Evolutionary conservation across 23 tunicate species (phyloP).

Genomic region (Ascidia mentula): DNA sequence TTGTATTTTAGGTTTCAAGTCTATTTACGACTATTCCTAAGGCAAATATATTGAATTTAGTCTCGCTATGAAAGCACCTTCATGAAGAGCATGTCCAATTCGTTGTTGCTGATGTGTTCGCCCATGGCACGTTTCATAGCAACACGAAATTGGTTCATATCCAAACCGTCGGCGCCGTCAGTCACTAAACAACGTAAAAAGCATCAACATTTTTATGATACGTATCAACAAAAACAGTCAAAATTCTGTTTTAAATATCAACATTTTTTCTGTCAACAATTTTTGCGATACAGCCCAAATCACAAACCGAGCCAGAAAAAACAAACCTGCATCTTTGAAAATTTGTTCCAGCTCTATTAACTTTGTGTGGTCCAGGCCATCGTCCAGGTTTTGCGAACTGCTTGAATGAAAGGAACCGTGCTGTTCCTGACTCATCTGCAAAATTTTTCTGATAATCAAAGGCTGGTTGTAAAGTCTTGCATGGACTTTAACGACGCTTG

Average conservation of each 20-base stretch:
- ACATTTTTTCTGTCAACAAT: neutral
- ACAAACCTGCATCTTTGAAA: constrained; percentile 43
- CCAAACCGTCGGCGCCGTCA: constrained; percentile 53
- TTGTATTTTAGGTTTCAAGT: no score
- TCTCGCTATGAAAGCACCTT: no score
- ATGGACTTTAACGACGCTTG: no score
- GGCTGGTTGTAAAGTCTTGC: no score
- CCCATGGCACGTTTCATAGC: constrained; percentile 73
- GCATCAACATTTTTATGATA: neutral
- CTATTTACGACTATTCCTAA: no score
- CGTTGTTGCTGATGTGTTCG: constrained; percentile 33
- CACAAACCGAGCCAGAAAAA: no score
- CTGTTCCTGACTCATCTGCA: neutral
- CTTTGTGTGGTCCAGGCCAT: constrained; percentile 55
- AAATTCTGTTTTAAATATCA: neutral
- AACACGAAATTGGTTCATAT: constrained; percentile 54
- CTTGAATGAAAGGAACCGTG: neutral
- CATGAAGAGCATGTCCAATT: constrained; percentile 65
- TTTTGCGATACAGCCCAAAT: no score
- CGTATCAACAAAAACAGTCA: neutral
- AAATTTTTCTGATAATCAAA: no score
- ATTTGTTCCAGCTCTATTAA: constrained; percentile 52
- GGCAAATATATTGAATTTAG: no score
- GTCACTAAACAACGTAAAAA: neutral
- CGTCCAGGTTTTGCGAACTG: constrained; percentile 16